Conservation (phyloP, 1,140 invertebrate species). For the Drosophila quadrilineata region DNA sequence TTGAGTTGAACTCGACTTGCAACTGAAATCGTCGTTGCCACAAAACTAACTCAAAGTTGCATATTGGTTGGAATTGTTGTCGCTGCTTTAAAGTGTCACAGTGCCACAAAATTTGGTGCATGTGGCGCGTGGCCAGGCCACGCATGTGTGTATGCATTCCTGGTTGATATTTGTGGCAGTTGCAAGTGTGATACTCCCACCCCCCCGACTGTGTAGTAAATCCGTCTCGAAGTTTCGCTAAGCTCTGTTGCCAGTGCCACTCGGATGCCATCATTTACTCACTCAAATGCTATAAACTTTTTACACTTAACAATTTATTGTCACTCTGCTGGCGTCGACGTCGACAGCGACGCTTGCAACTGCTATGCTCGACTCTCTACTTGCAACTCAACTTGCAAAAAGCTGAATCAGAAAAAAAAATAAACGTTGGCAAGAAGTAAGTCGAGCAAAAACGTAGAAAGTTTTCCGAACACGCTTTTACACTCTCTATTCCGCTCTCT, state of each 20-base stretch:
- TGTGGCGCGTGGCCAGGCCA: conserved; percentile 11
- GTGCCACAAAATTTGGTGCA: conserved; percentile 37
- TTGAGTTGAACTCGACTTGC: conserved; percentile 32
- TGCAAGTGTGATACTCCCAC: background rate
- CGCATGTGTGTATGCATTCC: too few relatives aligned
- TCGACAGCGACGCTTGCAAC: conserved; percentile 8
- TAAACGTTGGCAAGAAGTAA: conserved; percentile 61
- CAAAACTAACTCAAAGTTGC: conserved; percentile 23
- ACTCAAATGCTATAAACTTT: conserved; percentile 73
- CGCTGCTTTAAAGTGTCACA: conserved; percentile 31
- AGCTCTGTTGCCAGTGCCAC: conserved; percentile 21
- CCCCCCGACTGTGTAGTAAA: conserved; percentile 36
- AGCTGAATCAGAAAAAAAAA: conserved; percentile 21
- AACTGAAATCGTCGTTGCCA: conserved; percentile 13
- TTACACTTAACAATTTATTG: conserved; percentile 77
- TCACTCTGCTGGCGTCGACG: conserved; percentile 46
- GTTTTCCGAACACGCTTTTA: conserved; percentile 67
- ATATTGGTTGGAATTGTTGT: background rate
- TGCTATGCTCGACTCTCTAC: too few relatives aligned
- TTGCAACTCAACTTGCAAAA: too few relatives aligned
- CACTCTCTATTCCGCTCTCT: conserved; percentile 46
- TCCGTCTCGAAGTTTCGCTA: conserved; percentile 45
- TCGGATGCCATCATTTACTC: conserved; percentile 59
- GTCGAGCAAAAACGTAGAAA: conserved; percentile 62
- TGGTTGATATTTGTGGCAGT: background rate